Evolutionary conservation across 35 echinoderm and acorn worm species (phyloP), one percentile per base, ranked within the genome.

Genomic region (Stichopus chloronotus): DNA sequence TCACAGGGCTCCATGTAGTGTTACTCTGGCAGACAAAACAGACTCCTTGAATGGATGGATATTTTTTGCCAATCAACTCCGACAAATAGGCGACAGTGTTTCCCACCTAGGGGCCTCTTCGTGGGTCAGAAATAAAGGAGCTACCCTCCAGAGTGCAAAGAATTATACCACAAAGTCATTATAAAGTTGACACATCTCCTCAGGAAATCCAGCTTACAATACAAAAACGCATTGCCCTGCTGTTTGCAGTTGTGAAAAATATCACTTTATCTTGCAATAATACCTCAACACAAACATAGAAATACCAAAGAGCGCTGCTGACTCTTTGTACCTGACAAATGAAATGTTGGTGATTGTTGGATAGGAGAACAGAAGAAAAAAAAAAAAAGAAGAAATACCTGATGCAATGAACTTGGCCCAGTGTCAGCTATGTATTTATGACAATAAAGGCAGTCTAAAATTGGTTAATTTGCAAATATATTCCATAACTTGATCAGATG

Each of bases 181-280:
- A 85, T 85, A 58, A 85, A 85, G 82, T 85, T 85, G 82, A 58
- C 82, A 85, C 56, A 85, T 85, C 82, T 85, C 82, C 82, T 85
- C 82, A 58, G 82, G 82, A 85, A 56, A 85, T 85, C n/a, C 52
- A 85, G 55, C 55, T 58, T 58, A 58, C 82, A 21, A 85, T 85
- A 58, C 82, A 85, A 8, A n/a, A 56, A 9, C 2, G 25, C 82
- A 85, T 20, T 58, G 82, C 52, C 82, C 24, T 85, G 55, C 55
- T 17, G 57, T 85, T 58, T 58, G 58, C 14, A 85, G 82, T 19
- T 20, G n/a, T 23, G 20, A 57, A 57, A 85, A 85, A 7, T 85
- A 21, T 58, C 57, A 58, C 8, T 11, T 16, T 11, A 58, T 19
- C 82, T 85, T 85, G 82, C 58, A 58, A 85, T 56, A 85, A 85